Percentiles rank a stretch among this genome's conserved stretches.
These are phyloP conservation scores for Triplophysa yarkandensis DNA, from an alignment of 2,797 vertebrate species.

Conservation along the genomic window DNA sequence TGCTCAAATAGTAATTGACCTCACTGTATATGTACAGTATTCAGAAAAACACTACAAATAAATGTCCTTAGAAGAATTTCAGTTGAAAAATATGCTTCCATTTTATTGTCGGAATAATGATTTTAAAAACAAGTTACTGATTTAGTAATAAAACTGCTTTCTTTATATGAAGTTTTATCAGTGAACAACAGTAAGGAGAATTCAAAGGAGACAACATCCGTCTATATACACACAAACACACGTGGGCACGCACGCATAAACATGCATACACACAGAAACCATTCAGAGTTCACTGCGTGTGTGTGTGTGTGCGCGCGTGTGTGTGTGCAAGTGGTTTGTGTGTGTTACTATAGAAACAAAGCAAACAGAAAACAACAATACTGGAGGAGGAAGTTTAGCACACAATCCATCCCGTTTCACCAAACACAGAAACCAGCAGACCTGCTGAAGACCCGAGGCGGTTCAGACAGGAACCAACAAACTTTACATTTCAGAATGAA, in stretches of 20 bases:
- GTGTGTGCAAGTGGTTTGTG: too few species aligned
- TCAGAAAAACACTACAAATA: too few species aligned
- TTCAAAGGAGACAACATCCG: too few species aligned
- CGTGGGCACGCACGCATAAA: too few species aligned
- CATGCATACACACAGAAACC: neutral
- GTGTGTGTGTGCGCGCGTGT: too few species aligned
- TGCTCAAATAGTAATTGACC: too few species aligned
- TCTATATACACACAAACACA: slow-evolving; percentile 9
- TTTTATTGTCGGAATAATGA: too few species aligned
- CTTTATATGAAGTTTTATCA: neutral
- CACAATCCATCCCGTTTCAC: slow-evolving; percentile 48
- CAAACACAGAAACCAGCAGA: slow-evolving; percentile 1
- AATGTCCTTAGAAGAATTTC: too few species aligned
- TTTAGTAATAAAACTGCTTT: too few species aligned
- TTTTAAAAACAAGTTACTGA: too few species aligned
- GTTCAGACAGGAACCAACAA: neutral
- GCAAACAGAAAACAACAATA: slow-evolving; percentile 57
- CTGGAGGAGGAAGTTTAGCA: slow-evolving; percentile 34
- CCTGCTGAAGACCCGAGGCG: slow-evolving; percentile 23
- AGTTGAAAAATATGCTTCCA: too few species aligned
- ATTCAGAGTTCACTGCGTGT: slow-evolving; percentile 26
- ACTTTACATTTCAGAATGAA: neutral
- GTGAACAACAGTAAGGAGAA: neutral
- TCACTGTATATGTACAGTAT: too few species aligned
- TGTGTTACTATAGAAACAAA: slow-evolving; percentile 61